Evolutionary conservation across 2,113 vertebrate species (phyloP), one percentile per base, ranked within the genome.

Genomic region (Myotis yumanensis): DNA sequence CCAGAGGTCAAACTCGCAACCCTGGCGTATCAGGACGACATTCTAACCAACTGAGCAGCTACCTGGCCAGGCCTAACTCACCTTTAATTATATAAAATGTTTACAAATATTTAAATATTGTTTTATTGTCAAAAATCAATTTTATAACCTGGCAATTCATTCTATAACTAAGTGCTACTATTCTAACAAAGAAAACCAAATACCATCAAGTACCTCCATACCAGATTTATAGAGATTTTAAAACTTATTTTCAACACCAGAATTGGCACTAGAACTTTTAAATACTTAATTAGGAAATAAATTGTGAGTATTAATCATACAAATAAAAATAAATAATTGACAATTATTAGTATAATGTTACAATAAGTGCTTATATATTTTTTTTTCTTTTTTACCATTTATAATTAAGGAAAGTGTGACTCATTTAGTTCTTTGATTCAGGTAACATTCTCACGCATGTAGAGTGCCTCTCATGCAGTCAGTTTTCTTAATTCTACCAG

Each of bases 261-360:
- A 88, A 75, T 93, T 54, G 86, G 32, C 18, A 48, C 40, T 46
- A 54, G 59, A 46, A 81, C 59, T 81, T 89, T 76, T 11, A 77
- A 88, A 89, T 32, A 75, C 40, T 95, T 94, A 71, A 54, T 59
- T 94, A 77, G 69, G 28, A 97, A 94, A 85, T 82, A 82, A 76
- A 76, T 11, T 91, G 17, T 86, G 23, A 84, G 35, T 80, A 82
- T 71, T 48, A 90, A 62, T 35, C 84, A 92, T 28, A 59, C 15
- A 89, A 92, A 64, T 84, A 54, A 64, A 79, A 95, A 68, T 17
- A 72, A 89, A 69, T 40, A 51, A 93, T 1, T 83, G 48, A 35
- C 23, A n/a, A 81, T 52, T 57, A 76, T 86, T 64, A 79, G 59
- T 85, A 75, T 59, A 86, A 62, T 20, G 15, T 75, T 81, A 95